Base-by-base conservation (phyloP, 2,888 invertebrate genomes). In the Tyria jacobaeae region DNA sequence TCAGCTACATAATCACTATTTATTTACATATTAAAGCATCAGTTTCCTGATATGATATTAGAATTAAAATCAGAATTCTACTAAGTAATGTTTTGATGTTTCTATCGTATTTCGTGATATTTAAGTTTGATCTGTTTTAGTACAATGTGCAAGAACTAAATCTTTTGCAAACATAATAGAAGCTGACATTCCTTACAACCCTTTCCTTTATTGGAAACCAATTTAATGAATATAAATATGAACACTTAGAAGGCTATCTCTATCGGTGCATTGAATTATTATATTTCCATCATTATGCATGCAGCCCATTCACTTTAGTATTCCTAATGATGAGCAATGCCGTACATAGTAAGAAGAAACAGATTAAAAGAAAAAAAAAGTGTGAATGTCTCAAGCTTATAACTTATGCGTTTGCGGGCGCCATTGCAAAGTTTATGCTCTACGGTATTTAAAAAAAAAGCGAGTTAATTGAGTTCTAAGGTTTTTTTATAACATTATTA, bases 231-330 rank as follows among this genome's bases (percentile, higher is more conserved):
- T 35, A 69, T 66, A 62, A 44, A 44, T 44, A 21, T 12, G 14
- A 55, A 59, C 54, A 52, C 62, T 55, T 55, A 39, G 52, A 21
- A 60, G 64, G 75, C 72, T 72, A 73, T 73, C 72, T 75, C 35
- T 62, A 68, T 71, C 64, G 56, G 9, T 50, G 66, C 62, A 71
- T 73, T 75, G 64, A 75, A 64, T 56, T 75, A 49, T n/a, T n/a
- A n/a, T n/a, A n/a, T 59, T 66, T 66, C 55, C 57, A 58, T 54
- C 62, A 66, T 59, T 71, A 73, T 73, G 64, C 62, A 66, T 57
- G 39, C 58, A 34, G 44, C 47, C 44, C 54, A 71, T 73, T 66
- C 66, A 67, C 49, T 63, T 61, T 49, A 25, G 9, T 49, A n/a
- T 62, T 57, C 52, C 51, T 75, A 71, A 69, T 62, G 63, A 75